phyloP scores from a whole-genome alignment of 2,888 invertebrate species.

The Dioctria linearis region DNA sequence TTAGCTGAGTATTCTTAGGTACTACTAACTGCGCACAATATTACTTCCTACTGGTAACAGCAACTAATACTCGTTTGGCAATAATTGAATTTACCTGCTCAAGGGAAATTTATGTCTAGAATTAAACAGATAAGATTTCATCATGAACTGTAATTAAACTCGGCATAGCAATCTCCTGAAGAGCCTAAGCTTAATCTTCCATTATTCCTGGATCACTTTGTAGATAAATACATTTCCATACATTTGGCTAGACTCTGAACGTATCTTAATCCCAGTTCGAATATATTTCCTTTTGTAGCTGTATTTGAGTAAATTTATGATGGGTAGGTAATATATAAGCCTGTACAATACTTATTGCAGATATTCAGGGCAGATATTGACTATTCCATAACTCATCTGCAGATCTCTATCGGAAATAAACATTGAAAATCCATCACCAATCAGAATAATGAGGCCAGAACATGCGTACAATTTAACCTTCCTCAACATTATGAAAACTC shows the following conservation, averaged over 20 bases:
- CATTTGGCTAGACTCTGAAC: background rate
- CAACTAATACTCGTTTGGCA: no score
- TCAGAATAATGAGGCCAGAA: conserved; percentile 12
- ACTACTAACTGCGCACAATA: no score
- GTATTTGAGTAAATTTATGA: conserved; percentile 38
- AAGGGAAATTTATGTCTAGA: no score
- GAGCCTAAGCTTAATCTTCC: no score
- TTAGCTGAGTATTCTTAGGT: no score
- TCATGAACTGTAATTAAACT: no score
- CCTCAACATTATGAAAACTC: background rate
- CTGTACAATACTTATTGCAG: conserved; percentile 21
- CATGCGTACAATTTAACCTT: conserved; percentile 34
- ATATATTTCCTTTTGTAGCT: conserved; percentile 1
- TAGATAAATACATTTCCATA: no score
- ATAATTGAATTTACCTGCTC: no score
- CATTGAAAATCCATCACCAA: conserved; percentile 34
- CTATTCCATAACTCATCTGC: conserved; percentile 44
- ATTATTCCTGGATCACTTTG: background rate
- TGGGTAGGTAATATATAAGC: conserved; percentile 19
- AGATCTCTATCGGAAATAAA: conserved; percentile 35
- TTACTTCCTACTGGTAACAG: no score
- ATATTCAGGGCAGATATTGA: conserved; percentile 48
- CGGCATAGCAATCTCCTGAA: no score
- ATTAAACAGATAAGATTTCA: no score
- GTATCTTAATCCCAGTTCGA: background rate